These are phyloP conservation scores for Falco punctatus DNA, from an alignment of 2,113 vertebrate species.

Conservation along the genomic window DNA sequence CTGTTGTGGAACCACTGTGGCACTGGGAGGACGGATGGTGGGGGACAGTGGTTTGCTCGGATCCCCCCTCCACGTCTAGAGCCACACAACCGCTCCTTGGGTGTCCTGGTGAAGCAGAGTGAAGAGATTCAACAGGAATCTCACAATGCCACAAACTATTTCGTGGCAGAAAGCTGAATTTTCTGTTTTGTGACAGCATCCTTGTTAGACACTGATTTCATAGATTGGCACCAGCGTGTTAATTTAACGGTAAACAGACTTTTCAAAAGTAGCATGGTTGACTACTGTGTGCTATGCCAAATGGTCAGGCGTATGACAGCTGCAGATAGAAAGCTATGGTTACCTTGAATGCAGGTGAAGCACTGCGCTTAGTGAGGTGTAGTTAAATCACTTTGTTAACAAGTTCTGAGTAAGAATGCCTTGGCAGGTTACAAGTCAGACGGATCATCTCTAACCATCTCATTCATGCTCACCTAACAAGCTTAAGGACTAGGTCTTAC, in stretches of 20 bases:
- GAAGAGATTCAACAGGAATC: background rate
- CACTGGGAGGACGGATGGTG: background rate
- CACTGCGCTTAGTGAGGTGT: background rate
- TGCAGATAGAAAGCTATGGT: background rate
- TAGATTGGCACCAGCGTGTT: background rate
- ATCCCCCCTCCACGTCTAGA: background rate
- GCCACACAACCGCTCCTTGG: accelerated
- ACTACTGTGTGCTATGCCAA: background rate
- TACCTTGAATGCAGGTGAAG: background rate
- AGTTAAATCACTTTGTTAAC: background rate
- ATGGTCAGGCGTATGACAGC: background rate
- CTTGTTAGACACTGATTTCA: accelerated
- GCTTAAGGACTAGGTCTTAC: background rate
- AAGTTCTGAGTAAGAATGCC: background rate
- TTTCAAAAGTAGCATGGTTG: background rate
- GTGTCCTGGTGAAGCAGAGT: background rate
- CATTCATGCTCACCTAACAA: background rate
- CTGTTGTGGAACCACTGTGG: background rate
- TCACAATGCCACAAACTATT: background rate
- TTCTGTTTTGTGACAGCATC: background rate
- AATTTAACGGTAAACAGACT: background rate
- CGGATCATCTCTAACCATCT: background rate
- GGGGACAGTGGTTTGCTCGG: background rate
- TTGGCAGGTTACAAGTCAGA: background rate
- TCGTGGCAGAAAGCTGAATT: background rate